Evolutionary conservation across 1,140 invertebrate genomes (phyloP), one percentile per base, ranked within the genome.

Genomic region (Araneus ventricosus): DNA sequence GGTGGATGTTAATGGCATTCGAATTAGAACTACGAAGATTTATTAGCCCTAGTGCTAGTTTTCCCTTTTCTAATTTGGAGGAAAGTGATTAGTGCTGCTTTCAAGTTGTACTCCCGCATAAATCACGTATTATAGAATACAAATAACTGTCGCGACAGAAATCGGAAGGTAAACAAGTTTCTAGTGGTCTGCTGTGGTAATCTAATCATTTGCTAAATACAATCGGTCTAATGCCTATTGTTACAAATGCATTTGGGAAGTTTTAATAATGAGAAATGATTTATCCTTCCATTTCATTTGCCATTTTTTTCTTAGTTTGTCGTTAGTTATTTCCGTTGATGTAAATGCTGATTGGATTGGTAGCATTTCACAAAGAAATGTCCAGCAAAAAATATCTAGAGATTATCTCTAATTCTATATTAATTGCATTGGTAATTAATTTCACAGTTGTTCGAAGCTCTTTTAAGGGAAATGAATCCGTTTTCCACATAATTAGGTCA

Each of bases 371-470:
- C 63, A 10, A 10, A 27, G 63, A 30, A 67, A 30, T 30, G 27
- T 30, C n/a, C n/a, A n/a, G n/a, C n/a, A 67, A 67, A 67, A 67
- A 27, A 10, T 1, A 6, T 7, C 14, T 30, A 1, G 27, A 17
- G 0, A 45, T 37, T 27, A 30, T 37, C 34, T 10, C 57, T 39
- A 63, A 87, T 87, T 63, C 57, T 22, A 24, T 41, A 30, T 61
- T 87, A 87, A 63, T 87, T 63, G 57, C 8, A 87, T 61, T 87
- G 37, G 17, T 87, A 87, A 87, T 87, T 61, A 63, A 17, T 63
- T 34, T 30, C 17, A 57, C 10, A 17, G 14, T 87, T 59, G 61
- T 57, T 27, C n/a, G 24, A n/a, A 45, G 80, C 45, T 82, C 41
- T 30, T 82, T 82, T 82, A 27, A 6, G 6, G 17, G 30, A 6